Evolutionary conservation across 2,888 invertebrate species (phyloP).

Genomic region (Athalia cordata): DNA sequence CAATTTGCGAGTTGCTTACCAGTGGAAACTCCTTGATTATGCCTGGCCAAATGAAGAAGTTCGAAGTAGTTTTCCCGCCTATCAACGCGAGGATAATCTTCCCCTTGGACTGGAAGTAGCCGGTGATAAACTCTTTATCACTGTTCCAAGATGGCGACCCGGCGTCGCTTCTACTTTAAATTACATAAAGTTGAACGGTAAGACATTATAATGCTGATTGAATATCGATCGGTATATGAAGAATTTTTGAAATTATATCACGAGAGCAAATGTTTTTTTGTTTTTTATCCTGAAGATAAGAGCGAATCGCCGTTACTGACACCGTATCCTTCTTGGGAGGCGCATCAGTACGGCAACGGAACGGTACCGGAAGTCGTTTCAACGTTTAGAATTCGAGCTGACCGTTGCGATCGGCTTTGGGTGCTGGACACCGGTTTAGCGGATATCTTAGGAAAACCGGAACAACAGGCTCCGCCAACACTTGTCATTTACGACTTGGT

Average conservation of each 20-base stretch:
- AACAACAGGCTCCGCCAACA: conserved; percentile 77
- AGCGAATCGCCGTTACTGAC: conserved; percentile 81
- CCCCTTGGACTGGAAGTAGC: conserved; percentile 85
- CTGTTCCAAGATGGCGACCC: conserved; percentile 84
- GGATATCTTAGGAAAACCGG: conserved; percentile 76
- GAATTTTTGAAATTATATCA: neutral
- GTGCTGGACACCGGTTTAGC: conserved; percentile 85
- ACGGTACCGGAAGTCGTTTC: conserved; percentile 82
- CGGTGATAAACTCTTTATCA: conserved; percentile 81
- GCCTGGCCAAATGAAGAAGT: conserved; percentile 76
- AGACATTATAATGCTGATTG: conserved; percentile 52
- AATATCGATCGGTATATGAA: neutral
- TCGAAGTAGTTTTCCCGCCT: conserved; percentile 69
- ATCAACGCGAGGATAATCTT: conserved; percentile 79
- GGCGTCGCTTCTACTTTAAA: conserved; percentile 86
- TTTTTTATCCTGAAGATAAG: conserved; percentile 74
- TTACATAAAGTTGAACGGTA: conserved; percentile 84
- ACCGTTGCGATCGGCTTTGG: conserved; percentile 86
- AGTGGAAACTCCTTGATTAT: conserved; percentile 85
- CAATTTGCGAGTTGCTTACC: conserved; percentile 81
- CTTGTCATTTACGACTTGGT: conserved; percentile 84
- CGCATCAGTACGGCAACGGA: conserved; percentile 78
- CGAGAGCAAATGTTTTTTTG: neutral
- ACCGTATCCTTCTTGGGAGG: conserved; percentile 89
- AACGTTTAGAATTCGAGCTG: conserved; percentile 83